Evolutionary conservation across 2,888 invertebrate genomes (phyloP).

Genomic region (Brachyptera risi): DNA sequence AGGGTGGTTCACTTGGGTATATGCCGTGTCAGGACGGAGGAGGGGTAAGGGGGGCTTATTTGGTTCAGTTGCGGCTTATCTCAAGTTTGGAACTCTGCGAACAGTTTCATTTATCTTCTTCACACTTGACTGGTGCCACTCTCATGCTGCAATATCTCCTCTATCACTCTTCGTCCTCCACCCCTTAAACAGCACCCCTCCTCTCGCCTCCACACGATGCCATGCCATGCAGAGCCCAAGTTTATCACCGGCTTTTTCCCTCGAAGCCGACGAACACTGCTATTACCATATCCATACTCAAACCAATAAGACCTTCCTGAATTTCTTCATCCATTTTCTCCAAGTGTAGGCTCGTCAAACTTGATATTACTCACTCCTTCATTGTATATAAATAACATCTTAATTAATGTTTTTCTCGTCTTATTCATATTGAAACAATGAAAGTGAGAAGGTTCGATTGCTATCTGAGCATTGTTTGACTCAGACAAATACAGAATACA

Average conservation of each 20-base stretch:
- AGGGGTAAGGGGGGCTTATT: conserved; percentile 5
- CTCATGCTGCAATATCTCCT: conserved; percentile 28
- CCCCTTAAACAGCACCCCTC: conserved; percentile 4
- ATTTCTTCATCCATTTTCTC: not conserved
- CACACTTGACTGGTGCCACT: conserved; percentile 33
- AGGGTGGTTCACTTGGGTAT: no score
- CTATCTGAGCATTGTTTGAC: not conserved
- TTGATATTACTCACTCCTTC: no score
- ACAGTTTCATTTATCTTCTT: conserved; percentile 33
- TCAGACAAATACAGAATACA: conserved; percentile 17
- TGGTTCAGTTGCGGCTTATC: conserved; percentile 28
- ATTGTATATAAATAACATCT: no score
- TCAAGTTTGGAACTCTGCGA: conserved; percentile 26
- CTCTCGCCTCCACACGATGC: not conserved
- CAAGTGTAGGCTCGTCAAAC: not conserved
- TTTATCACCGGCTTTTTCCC: conserved; percentile 13
- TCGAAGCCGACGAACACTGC: not conserved
- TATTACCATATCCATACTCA: conserved; percentile 19
- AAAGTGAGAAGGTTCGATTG: not conserved
- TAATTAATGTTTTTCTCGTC: not conserved
- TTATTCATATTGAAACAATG: not conserved
- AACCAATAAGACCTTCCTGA: not conserved
- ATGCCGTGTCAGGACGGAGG: no score
- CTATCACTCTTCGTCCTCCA: conserved; percentile 21
- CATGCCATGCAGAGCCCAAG: conserved; percentile 3